Evolutionary conservation across 2,888 invertebrate species (phyloP), one percentile per base, ranked within the genome.

Genomic region (Tetramorium bicarinatum): DNA sequence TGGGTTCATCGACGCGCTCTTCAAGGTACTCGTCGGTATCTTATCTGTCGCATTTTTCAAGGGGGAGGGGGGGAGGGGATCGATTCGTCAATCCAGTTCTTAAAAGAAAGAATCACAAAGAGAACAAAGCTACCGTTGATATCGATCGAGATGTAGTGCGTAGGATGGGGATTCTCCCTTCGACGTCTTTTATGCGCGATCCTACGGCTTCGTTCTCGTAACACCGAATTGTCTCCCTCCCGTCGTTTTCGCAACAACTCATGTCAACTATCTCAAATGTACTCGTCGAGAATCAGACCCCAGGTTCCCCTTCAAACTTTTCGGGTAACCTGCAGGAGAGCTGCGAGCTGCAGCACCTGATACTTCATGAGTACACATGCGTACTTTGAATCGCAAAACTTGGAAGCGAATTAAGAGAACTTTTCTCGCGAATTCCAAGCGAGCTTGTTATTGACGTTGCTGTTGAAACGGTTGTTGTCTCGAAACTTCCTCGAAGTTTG

Each of bases 61-160:
- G 11, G 47, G 61, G 38, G 61, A 11, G 25, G 18, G 47, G 67
- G 29, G n/a, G n/a, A n/a, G n/a, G n/a, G n/a, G n/a, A n/a, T 64
- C 59, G 47, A 34, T 4, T 52, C 13, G 49, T 54, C 67, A n/a
- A 34, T 82, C 62, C 67, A 21, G 56, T 15, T 44, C 29, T 21
- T 56, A 81, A 71, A 76, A 62, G n/a, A 62, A 67, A 76, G 41
- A 74, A 71, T 49, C 74, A 38, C 54, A 34, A 34, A 34, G 29
- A 34, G 71, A 81, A 84, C 72, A 86, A 83, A 84, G 56, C n/a
- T n/a, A n/a, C n/a, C 71, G 86, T 67, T 87, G 82, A 88, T 91
- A 91, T 91, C 90, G 91, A 91, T 91, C 90, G 90, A 91, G 83
- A 91, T 90, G 91, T 89, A 81, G 84, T 83, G 79, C 67, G 81